These are phyloP conservation scores for Eupristina koningsbergeri DNA, from an alignment of 1,140 invertebrate species.

Conservation along the genomic window DNA sequence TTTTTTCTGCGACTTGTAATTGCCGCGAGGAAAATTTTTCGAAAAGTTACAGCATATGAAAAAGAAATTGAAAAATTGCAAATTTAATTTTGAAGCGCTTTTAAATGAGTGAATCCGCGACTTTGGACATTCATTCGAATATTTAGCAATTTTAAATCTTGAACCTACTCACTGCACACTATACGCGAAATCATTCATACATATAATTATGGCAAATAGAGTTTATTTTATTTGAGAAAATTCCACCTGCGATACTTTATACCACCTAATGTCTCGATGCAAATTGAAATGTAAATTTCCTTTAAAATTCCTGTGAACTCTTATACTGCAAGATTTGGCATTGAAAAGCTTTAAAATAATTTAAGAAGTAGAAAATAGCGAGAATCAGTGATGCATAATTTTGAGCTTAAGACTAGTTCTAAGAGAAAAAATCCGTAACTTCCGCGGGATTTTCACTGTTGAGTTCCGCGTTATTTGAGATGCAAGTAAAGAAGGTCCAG, in stretches of 20 bases:
- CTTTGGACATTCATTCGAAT: not conserved
- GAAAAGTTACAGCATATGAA: not conserved
- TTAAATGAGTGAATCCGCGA: not conserved
- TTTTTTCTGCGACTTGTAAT: not conserved
- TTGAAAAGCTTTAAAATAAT: constrained; percentile 2
- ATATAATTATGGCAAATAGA: not conserved
- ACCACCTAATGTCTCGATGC: not conserved
- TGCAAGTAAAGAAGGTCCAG: constrained; percentile 29
- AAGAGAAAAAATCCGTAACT: constrained; percentile 6
- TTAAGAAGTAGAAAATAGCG: constrained; percentile 13
- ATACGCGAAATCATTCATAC: not conserved
- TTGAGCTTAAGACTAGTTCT: constrained; percentile 13
- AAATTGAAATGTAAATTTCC: not conserved
- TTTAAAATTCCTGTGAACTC: not conserved
- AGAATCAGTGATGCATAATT: constrained; percentile 11
- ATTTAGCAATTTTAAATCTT: not conserved
- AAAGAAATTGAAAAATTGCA: not conserved
- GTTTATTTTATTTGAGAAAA: constrained; percentile 3
- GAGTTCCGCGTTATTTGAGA: constrained; percentile 33
- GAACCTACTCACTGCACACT: not conserved
- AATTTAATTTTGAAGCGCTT: not conserved
- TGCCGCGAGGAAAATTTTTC: too few relatives aligned
- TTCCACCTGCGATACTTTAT: not conserved
- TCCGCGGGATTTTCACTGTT: constrained; percentile 30
- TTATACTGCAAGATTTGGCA: not conserved